These are phyloP conservation scores for Quadroppia sp. DNA, from an alignment of 2,888 invertebrate species.

Conservation along the genomic window DNA sequence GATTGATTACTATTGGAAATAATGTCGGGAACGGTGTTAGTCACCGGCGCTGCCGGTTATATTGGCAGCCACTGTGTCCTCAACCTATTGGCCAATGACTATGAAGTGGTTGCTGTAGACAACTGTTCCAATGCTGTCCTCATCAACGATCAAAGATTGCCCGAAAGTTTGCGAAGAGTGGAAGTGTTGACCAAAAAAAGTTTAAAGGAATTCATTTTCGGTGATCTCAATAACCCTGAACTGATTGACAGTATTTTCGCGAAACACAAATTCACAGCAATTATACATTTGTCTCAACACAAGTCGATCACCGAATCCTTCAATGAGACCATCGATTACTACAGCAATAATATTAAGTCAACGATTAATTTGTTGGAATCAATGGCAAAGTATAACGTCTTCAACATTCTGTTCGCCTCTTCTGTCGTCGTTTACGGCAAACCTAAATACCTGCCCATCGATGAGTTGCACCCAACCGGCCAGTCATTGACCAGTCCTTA, in stretches of 20 bases:
- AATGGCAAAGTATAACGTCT: constrained; percentile 69
- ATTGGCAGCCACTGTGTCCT: constrained; percentile 92
- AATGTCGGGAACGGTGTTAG: constrained; percentile 61
- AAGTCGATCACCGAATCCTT: constrained; percentile 93
- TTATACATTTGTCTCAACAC: constrained; percentile 90
- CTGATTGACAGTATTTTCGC: constrained; percentile 67
- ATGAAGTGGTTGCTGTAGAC: constrained; percentile 76
- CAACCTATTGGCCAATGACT: constrained; percentile 78
- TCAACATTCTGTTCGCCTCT: constrained; percentile 76
- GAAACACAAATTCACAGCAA: constrained; percentile 73
- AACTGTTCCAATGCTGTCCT: constrained; percentile 75
- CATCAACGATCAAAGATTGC: constrained; percentile 60
- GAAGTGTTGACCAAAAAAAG: constrained; percentile 70
- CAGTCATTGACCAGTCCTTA: constrained; percentile 78
- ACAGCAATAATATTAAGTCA: constrained; percentile 70
- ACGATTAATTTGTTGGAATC: constrained; percentile 77
- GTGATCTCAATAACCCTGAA: constrained; percentile 66
- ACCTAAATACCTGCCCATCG: constrained; percentile 75
- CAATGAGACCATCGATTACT: constrained; percentile 76
- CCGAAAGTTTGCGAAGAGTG: constrained; percentile 71
- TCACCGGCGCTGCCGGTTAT: constrained; percentile 97
- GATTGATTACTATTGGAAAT: not conserved
- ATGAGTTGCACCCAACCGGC: constrained; percentile 77
- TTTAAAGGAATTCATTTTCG: constrained; percentile 63
- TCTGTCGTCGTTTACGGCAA: constrained; percentile 90